Base-by-base conservation (phyloP, 2,888 invertebrate species). In the Chymomyza fuscimana region DNA sequence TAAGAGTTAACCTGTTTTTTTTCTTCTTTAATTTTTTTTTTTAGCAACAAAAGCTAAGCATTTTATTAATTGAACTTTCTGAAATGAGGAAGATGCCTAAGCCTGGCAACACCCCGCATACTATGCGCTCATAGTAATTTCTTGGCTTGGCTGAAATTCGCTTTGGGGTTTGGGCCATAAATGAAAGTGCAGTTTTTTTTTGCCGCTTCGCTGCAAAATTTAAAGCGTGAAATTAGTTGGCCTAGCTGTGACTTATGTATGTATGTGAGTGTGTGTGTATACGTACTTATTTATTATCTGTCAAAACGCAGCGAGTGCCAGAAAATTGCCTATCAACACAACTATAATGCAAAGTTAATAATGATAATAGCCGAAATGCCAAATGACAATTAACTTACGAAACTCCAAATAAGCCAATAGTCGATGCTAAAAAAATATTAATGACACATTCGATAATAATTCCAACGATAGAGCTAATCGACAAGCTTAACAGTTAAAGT, bases 31-130 rank as follows among this genome's bases (percentile, higher is more conserved):
- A 12, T 4, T 12, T 12, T 46, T 12, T 46, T 46, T 46, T 54
- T 63, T 32, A 66, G 63, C 72, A 65, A 65, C 56, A 69, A 70
- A 75, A 78, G 78, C 80, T 78, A 74, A 77, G 76, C 84, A 82
- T 82, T 87, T 83, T 87, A 88, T 83, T 89, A 89, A 89, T 90
- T 89, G 87, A 90, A 89, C 89, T 90, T 90, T 85, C 89, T 83
- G 77, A 85, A 80, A 67, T 29, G 19, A 74, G 67, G 65, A 58
- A 58, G 29, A 61, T 68, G 65, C 59, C 64, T 52, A 60, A 59
- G 63, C 32, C 40, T 46, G 76, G 64, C 64, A 58, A 62, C 56
- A 52, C 25, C 36, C 29, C 51, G 29, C 36, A 12, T 32, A 32
- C 32, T 61, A 22, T 61, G 15, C 36, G 16, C 15, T 25, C 12